Base-by-base conservation (phyloP, 2,888 invertebrate genomes). In the Pecten maximus region DNA sequence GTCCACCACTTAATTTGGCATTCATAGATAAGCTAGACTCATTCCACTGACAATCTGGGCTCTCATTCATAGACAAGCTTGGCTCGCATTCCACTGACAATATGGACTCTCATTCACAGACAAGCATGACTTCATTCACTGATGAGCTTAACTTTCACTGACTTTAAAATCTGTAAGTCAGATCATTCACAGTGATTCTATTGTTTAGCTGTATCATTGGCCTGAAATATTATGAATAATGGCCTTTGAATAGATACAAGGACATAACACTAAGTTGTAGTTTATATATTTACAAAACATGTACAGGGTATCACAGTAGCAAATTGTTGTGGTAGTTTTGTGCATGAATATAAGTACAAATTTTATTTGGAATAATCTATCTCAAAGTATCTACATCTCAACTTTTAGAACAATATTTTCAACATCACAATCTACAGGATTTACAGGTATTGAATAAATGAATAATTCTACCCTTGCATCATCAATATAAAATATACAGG, bases 231-330 rank as follows among this genome's bases (percentile, higher is more conserved):
- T 10, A 12, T 28, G 28, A 28, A 19, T 74, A 12, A 28, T 60
- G 19, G 12, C 35, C 15, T 74, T 35, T 74, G 35, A 10, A 74
- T 35, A 74, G 74, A 74, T 35, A 35, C 23, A 8, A 74, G 74
- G 35, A 28, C 6, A 35, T 28, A 23, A 23, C 19, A 60, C 23
- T 19, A 60, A 16, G 48, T 48, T 48, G 48, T 19, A 12, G 15
- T 74, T 28, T 28, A 74, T 74, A 74, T 74, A 74, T 74, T 74
- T 74, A 74, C 74, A 74, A 74, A 74, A 74, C 74, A 28, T 74
- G 6, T 74, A 74, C 74, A 74, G 74, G 35, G 74, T 74, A 74
- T 74, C 74, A 74, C 74, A 74, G 74, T 74, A 74, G 28, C 74
- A 74, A 74, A 74, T 6, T 74, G 19, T 28, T 74, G 74, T 74